These are phyloP conservation scores for Emmelina monodactyla DNA, from an alignment of 2,888 invertebrate genomes.

Conservation along the genomic window DNA sequence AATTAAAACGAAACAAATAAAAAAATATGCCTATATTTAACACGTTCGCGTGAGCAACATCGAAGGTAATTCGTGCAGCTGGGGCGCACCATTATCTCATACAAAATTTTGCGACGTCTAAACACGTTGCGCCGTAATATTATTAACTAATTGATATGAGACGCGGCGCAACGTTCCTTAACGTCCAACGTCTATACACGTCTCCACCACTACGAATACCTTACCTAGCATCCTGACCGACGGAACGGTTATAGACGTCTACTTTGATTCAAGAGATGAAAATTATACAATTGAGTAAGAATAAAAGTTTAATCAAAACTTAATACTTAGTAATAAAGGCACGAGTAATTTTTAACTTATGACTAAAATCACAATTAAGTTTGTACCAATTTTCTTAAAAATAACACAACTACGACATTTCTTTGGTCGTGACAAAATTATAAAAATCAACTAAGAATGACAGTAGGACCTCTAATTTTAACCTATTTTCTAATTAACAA, in stretches of 20 bases:
- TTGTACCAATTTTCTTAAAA: background rate
- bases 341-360: no score
- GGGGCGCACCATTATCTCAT: background rate
- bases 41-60: background rate
- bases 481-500: background rate
- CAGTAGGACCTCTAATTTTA: background rate
- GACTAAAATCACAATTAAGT: background rate
- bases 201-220: background rate
- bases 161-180: background rate
- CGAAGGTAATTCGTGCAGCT: no score
- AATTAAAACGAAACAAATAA: no score
- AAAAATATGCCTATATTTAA: no score
- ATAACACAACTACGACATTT: background rate
- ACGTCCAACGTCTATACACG: background rate
- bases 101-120: background rate
- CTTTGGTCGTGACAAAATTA: background rate
- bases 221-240: background rate
- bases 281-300: background rate
- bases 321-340: background rate
- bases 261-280: background rate
- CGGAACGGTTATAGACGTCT: background rate
- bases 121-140: background rate
- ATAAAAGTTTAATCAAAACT: background rate
- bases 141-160: background rate
- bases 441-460: background rate